Base-by-base conservation (phyloP, 23 tunicate species). In the Botrylloides violaceus region DNA sequence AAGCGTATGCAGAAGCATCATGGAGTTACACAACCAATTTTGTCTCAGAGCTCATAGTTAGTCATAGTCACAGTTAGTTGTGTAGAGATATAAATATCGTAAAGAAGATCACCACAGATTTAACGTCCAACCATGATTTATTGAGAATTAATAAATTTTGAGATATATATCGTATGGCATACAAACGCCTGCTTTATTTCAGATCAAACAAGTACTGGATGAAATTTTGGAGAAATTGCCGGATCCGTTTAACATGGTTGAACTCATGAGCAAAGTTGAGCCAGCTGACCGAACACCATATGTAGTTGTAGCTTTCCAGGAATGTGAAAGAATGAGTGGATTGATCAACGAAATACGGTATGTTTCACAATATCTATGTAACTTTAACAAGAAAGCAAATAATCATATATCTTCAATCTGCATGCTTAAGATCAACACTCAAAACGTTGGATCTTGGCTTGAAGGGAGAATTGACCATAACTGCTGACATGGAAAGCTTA, bases 391-490 rank as follows among this genome's bases (percentile, higher is more conserved):
- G 28, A 59, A n/a, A 12, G 19, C 64, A 6, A 21, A 23, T n/a
- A n/a, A 59, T 59, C 18, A 23, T 22, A 6, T 7, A 7, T 7
- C 64, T 59, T 22, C 64, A 22, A 9, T 59, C 64, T 59, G 6
- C 19, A 21, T 3, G 3, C 7, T 23, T 6, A 33, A 89, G 96
- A 36, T 65, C 96, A 15, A 75, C 97, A 36, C 72, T 90, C 75
- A 90, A 90, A 68, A 78, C 91, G 31, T 61, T 90, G 50, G 97
- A 90, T 74, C 77, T 92, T 5, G 98, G 98, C 1, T 49, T 92
- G 87, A 92, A 92, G 50, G 98, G 98, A n/a, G 98, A 92, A 37
- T 57, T 92, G 60, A 92, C 98, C 29, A 92, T 92, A 61, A 92
- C 98, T 26, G 83, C 98, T 1, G 76, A 75, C 22, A 92, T 92